phyloP scores from a whole-genome alignment of 2,797 vertebrate genomes.

The Myiothlypis coronata region DNA sequence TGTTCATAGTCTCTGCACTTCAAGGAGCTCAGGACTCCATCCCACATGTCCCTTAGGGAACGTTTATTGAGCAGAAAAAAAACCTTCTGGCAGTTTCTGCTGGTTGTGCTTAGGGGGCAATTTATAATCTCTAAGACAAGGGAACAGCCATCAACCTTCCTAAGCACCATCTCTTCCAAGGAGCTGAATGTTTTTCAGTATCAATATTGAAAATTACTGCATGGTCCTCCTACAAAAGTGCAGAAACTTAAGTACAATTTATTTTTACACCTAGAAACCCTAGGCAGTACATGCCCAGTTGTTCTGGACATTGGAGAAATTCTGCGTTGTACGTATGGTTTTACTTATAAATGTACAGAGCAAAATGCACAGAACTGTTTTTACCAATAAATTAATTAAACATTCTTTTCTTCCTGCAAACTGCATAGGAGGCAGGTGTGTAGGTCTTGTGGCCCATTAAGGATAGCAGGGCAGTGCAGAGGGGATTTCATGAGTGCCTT shows the following conservation, averaged over 20 bases:
- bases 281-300: not conserved
- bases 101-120: not conserved
- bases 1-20: not conserved
- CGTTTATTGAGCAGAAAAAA: not conserved
- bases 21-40: not conserved
- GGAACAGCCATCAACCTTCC: not conserved
- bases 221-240: not conserved
- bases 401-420: not conserved
- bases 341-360: not conserved
- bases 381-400: not conserved
- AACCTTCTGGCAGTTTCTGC: not conserved
- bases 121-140: not conserved
- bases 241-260: not conserved
- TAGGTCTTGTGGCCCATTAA: not conserved
- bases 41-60: not conserved
- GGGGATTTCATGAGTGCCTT: not conserved
- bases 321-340: fast-evolving
- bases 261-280: not conserved
- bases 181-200: not conserved
- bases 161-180: not conserved
- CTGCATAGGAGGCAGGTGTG: not conserved
- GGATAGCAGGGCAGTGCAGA: not conserved
- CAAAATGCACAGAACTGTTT: not conserved
- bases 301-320: not conserved
- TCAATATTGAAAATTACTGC: not conserved